Evolutionary conservation across 2,797 vertebrate genomes (phyloP).

Genomic region (Tangara arthus): DNA sequence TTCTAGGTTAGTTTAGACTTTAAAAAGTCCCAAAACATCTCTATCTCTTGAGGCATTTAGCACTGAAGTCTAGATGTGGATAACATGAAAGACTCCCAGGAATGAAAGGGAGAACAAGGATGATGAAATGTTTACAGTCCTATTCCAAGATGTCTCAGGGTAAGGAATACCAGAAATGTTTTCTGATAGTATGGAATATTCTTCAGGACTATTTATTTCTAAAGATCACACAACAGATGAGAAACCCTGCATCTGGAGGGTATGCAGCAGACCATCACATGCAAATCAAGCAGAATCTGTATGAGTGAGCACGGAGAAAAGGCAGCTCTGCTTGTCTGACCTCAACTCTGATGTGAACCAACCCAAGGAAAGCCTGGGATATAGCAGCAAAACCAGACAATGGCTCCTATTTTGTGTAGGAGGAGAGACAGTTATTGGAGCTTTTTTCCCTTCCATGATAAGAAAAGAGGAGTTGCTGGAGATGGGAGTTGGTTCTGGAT

Average conservation of each 20-base stretch:
- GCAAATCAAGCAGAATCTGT: not conserved
- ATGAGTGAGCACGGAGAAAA: not conserved
- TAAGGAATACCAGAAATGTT: not conserved
- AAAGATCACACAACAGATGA: not conserved
- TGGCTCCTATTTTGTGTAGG: not conserved
- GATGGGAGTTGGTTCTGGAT: not conserved
- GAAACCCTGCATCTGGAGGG: not conserved
- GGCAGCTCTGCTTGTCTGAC: not conserved
- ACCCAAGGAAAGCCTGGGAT: not conserved
- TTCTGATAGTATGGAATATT: not conserved
- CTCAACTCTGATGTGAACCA: not conserved
- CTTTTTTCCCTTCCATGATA: not conserved
- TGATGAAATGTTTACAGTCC: not conserved
- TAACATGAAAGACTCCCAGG: not conserved
- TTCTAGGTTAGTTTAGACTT: not conserved
- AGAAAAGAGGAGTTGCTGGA: not conserved
- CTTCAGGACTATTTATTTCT: not conserved
- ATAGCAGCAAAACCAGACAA: not conserved
- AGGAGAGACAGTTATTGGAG: not conserved
- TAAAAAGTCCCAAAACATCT: not conserved
- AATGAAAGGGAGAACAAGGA: not conserved
- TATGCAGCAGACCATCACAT: not conserved
- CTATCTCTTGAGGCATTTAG: not conserved
- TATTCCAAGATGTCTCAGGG: not conserved
- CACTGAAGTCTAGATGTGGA: not conserved